Conservation (phyloP, 2,113 vertebrate genomes). For the Pangasianodon hypophthalmus region DNA sequence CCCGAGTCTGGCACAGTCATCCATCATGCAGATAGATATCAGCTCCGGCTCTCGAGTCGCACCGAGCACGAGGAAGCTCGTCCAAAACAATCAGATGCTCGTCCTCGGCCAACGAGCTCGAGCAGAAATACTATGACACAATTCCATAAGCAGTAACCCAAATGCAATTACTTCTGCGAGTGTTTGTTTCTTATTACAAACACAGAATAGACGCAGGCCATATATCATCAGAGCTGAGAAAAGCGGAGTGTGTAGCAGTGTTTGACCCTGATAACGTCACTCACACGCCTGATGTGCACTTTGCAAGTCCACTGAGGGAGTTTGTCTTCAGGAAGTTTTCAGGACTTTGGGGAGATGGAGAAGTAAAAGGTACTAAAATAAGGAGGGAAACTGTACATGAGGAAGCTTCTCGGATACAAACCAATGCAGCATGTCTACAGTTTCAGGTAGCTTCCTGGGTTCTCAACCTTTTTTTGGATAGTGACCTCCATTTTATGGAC, state of each 20-base stretch:
- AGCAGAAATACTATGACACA: slow-evolving; percentile 16
- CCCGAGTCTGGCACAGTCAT: slow-evolving; percentile 62
- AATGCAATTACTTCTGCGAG: slow-evolving; percentile 31
- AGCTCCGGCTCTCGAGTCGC: slow-evolving; percentile 26
- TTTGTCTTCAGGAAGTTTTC: background rate
- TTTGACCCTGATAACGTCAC: slow-evolving; percentile 59
- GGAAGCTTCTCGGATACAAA: background rate
- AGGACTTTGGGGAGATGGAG: background rate
- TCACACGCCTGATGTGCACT: slow-evolving; percentile 50
- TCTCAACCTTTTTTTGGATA: background rate
- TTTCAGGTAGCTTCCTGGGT: slow-evolving; percentile 2
- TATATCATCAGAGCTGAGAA: slow-evolving; percentile 52
- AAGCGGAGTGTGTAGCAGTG: slow-evolving; percentile 19
- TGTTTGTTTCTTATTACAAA: slow-evolving; percentile 48
- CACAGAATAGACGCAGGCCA: slow-evolving; percentile 12
- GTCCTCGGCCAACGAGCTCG: slow-evolving; percentile 3
- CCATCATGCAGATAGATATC: slow-evolving; percentile 76
- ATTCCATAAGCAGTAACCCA: slow-evolving; percentile 40
- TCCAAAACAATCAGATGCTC: slow-evolving; percentile 8
- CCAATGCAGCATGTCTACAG: slow-evolving; percentile 14
- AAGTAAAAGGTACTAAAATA: background rate
- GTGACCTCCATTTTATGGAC: background rate
- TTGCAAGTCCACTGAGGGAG: background rate
- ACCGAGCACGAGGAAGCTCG: slow-evolving; percentile 8
- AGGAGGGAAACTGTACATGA: background rate